Evolutionary conservation across 1,140 invertebrate genomes (phyloP).

Genomic region (Mactra quadrangularis): DNA sequence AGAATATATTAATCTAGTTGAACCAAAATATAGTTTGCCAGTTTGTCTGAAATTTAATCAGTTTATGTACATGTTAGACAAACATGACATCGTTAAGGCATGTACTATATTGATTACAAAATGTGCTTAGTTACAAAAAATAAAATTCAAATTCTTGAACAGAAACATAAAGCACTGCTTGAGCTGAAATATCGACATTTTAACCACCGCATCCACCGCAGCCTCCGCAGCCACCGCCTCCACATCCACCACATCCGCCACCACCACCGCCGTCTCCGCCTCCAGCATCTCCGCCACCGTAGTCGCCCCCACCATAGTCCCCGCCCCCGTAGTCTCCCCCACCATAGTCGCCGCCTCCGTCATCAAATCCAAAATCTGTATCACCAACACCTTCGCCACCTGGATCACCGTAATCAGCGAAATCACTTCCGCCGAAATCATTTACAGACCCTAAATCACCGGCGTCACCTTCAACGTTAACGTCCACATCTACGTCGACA

Average conservation of each 20-base stretch:
- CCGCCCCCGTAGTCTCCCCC: background rate
- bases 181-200: no score
- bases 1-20: no score
- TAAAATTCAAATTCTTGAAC: no score
- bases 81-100: no score
- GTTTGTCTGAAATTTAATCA: no score
- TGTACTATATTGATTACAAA: no score
- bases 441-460: background rate
- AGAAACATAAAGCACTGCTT: no score
- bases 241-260: background rate
- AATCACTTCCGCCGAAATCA: background rate
- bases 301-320: background rate
- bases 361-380: background rate
- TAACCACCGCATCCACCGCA: background rate
- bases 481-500: background rate
- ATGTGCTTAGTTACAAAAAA: no score
- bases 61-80: no score
- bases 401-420: background rate
- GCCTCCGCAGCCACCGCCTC: background rate
- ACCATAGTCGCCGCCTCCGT: background rate
- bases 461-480: background rate
- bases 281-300: background rate
- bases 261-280: background rate
- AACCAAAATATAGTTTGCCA: no score
- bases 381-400: slow-evolving; percentile 3